Conservation (phyloP, 2,888 invertebrate genomes). For the Sesamia inferens region DNA sequence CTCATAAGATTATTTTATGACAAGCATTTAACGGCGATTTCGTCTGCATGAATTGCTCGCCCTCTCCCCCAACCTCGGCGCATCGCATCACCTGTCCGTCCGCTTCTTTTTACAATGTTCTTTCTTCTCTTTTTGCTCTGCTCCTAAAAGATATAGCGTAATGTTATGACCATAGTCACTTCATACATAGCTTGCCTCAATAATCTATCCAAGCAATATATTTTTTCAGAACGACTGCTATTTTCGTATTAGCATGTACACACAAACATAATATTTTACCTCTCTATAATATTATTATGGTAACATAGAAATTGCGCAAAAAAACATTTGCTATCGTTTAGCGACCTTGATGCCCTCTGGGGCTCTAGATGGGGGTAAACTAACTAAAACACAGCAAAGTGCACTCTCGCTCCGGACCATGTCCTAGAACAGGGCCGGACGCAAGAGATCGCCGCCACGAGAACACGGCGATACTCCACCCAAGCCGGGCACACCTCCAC, state of each 20-base stretch:
- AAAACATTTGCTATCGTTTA: slow-evolving; percentile 12
- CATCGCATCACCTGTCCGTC: neutral
- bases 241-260: too few relatives aligned
- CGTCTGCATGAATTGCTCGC: neutral
- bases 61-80: neutral
- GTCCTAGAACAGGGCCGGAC: too few relatives aligned
- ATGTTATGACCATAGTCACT: neutral
- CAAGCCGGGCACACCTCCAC: too few relatives aligned
- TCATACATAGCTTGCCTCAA: too few relatives aligned
- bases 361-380: slow-evolving; percentile 2
- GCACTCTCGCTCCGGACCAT: too few relatives aligned
- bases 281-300: too few relatives aligned
- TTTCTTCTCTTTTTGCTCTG: neutral
- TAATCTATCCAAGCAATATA: too few relatives aligned
- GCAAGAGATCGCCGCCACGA: too few relatives aligned
- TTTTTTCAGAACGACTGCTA: too few relatives aligned
- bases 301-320: slow-evolving; percentile 1
- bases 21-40: neutral
- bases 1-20: slow-evolving; percentile 15
- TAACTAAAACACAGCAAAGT: neutral
- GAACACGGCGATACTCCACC: too few relatives aligned
- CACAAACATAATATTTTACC: too few relatives aligned
- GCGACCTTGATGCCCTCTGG: neutral
- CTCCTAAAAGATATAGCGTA: neutral
- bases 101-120: neutral